These are phyloP conservation scores for Rhagoletis zephyria DNA, from an alignment of 1,140 invertebrate species.

Conservation along the genomic window DNA sequence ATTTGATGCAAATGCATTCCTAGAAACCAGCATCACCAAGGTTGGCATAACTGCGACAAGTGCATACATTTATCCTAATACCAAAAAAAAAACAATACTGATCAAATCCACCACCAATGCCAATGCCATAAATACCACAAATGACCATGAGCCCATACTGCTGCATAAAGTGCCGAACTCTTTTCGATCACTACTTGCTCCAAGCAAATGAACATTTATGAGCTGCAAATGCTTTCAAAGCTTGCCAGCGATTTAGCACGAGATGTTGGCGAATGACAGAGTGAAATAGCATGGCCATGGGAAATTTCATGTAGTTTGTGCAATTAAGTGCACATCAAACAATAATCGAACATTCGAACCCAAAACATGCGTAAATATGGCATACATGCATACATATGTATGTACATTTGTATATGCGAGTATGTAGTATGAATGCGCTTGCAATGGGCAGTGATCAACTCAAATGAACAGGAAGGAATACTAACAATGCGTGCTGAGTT, in stretches of 20 bases:
- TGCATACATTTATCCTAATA: no score
- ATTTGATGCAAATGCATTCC: background rate
- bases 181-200: background rate
- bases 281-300: background rate
- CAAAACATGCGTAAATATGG: no score
- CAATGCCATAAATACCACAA: background rate
- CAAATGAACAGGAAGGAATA: no score
- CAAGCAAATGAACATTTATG: background rate
- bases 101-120: background rate
- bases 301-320: slow-evolving; percentile 41
- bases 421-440: background rate
- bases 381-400: background rate
- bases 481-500: no score
- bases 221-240: no score
- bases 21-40: background rate
- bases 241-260: background rate
- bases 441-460: no score
- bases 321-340: slow-evolving; percentile 42
- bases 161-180: background rate
- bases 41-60: background rate
- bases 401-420: background rate
- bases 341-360: slow-evolving; percentile 20
- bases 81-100: background rate
- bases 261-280: no score
- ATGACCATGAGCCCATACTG: background rate